Base-by-base conservation (phyloP, 1,140 invertebrate species). In the Pogonomyrmex barbatus region DNA sequence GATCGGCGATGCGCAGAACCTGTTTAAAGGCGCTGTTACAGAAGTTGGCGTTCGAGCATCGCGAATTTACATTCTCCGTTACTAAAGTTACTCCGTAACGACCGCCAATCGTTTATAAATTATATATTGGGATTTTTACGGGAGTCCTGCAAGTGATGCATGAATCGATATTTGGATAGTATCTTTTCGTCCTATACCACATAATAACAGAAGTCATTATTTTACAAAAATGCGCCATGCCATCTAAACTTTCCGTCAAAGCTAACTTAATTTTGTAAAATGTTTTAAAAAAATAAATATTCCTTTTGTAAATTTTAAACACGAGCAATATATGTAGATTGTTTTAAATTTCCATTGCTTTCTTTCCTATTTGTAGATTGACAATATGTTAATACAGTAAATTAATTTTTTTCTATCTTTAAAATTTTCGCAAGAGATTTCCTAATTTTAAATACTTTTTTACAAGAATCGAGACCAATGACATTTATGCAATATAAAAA, bases 71-170 rank as follows among this genome's bases (percentile, higher is more conserved):
- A 73, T 82, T 47, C 67, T 14, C 42, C 14, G 8, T 42, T 42
- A 47, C 10, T 58, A 82, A 71, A 82, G 42, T 36, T 54, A 54
- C 47, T 0, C n/a, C 10, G 9, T 56, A 71, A 71, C 39, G 42
- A 30, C 4, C 33, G 36, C 36, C 50, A 67, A 82, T 73, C 42
- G 54, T 83, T 83, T 83, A 73, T 82, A 75, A 73, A 75, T 73
- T 60, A 83, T 83, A 33, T 50, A 83, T 83, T 54, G 17, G 47
- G 17, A 36, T 17, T 24, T 36, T 10, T 0, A 33, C 42, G 10
- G 56, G 14, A 30, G 17, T 50, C 17, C 12, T 73, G 54, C 52
- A 10, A 5, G 8, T 39, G 30, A 33, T 39, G 39, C 54, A 50
- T 33, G 42, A 47, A 60, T 36, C 17, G 36, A 83, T 70, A 56